Percentiles rank a stretch among this genome's conserved stretches.
Conservation (phyloP, 2,888 invertebrate species). For the Agriopis aurantiaria region DNA sequence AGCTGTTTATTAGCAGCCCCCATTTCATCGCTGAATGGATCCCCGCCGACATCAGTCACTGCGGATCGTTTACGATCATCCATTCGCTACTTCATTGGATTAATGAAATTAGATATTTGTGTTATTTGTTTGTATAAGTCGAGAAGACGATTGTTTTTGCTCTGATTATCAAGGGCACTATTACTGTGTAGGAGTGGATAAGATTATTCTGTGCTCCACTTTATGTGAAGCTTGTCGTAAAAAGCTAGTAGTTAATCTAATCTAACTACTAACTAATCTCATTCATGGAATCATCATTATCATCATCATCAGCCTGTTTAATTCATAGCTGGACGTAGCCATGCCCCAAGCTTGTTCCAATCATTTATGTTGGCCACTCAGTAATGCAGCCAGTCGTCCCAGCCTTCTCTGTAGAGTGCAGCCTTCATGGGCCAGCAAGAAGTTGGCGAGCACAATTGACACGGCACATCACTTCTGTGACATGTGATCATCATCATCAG, state of each 20-base stretch:
- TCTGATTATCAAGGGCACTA: conserved; percentile 4
- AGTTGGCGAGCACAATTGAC: no score
- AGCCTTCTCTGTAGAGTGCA: no score
- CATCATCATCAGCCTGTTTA: not conserved
- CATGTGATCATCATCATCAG: no score
- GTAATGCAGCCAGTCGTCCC: no score
- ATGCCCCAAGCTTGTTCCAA: no score
- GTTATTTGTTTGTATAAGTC: conserved; percentile 24
- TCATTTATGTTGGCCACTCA: no score
- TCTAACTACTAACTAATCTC: not conserved
- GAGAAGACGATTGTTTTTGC: conserved; percentile 20
- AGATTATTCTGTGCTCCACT: not conserved
- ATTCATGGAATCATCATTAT: not conserved
- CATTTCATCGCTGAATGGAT: conserved; percentile 40
- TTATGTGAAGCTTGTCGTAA: not conserved
- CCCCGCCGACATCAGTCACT: conserved; percentile 35
- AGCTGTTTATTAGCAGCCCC: conserved; percentile 35
- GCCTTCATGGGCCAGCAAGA: no score
- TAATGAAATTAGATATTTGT: conserved; percentile 36
- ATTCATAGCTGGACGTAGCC: no score
- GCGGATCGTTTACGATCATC: conserved; percentile 33
- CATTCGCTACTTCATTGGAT: conserved; percentile 31
- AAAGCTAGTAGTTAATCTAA: not conserved
- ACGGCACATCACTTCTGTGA: no score
- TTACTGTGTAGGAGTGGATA: not conserved